Evolutionary conservation across 30 jellyfish, hydroid and myxozoan species (phyloP), one percentile per base, ranked within the genome.

Genomic region (Haliclystus octoradiatus): DNA sequence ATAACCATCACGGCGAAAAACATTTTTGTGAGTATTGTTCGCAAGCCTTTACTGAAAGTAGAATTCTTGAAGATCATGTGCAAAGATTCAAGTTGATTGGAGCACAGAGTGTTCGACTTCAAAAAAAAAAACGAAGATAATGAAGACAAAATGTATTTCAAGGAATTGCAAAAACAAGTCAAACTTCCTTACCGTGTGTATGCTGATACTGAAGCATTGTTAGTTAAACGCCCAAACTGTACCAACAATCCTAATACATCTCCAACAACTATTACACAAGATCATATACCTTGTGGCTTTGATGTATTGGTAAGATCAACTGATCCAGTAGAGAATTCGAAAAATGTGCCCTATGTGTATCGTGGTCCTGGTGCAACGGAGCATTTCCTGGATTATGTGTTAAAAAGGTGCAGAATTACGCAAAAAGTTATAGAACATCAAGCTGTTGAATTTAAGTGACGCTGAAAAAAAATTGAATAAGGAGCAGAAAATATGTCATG

Each of bases 1-100:
- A n/a, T 5, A 65, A 64, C 57, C 82, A 77, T 25, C 51, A 77
- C 4, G 83, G 33, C 1, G 32, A 33, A 31, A 77, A 77, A 35
- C 76, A 52, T 31, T 67, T 77, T 47, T 67, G 91, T 31, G 52
- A 31, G 76, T 67, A 77, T 60, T 77, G 84, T 49, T 63, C 69
- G 62, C 91, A 77, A 28, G 81, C 52, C 31, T 78, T 68, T 62
- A 53, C 46, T 24, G 28, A 61, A 3, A 66, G 62, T 28, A 22
- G 52, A n/a, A 50, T 29, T 1, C 35, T 68, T 35, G 32, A 68
- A 50, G 52, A 52, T 25, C 92, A 69, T 70, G 14, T 2, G 23
- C 68, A 51, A 1, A 34, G 3, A n/a, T 78, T 83, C 50, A 62
- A 33, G 33, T 68, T 31, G 22, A n/a, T n/a, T 46, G 60, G 60